Conservation (phyloP, 2,113 vertebrate species). For the Salvator merianae region DNA sequence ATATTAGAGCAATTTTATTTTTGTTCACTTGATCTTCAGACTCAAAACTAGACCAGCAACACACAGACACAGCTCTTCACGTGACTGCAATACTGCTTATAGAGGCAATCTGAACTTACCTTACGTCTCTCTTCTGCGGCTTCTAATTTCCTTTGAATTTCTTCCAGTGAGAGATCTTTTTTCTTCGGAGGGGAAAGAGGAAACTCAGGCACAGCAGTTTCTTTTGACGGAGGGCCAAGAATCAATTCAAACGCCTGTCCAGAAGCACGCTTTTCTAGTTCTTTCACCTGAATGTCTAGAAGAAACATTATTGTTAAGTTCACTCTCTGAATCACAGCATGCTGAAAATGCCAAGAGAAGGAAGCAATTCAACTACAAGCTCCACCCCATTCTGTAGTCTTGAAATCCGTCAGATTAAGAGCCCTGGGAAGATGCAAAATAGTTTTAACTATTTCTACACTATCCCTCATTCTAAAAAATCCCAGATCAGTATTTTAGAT, state of each 20-base stretch:
- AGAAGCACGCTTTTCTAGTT: conserved; percentile 92
- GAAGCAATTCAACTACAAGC: not conserved
- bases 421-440: not conserved
- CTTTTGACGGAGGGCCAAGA: conserved; percentile 85
- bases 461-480: too few species aligned
- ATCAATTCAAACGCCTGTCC: conserved; percentile 97
- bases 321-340: not conserved
- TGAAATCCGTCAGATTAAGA: not conserved
- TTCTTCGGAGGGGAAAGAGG: conserved; percentile 90
- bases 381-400: not conserved
- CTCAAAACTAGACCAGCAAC: too few species aligned
- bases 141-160: conserved; percentile 93
- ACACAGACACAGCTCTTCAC: too few species aligned
- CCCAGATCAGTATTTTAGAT: too few species aligned
- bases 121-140: conserved; percentile 95
- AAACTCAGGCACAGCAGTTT: conserved; percentile 85
- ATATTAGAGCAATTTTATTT: too few species aligned
- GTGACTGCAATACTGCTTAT: too few species aligned
- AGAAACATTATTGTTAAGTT: not conserved
- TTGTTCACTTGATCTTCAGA: too few species aligned
- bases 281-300: conserved; percentile 92
- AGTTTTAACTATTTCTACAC: too few species aligned
- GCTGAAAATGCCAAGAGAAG: not conserved
- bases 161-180: conserved; percentile 91
- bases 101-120: conserved; percentile 69